These are phyloP conservation scores for Carollia perspicillata DNA, from an alignment of 2,113 vertebrate species.

Conservation along the genomic window DNA sequence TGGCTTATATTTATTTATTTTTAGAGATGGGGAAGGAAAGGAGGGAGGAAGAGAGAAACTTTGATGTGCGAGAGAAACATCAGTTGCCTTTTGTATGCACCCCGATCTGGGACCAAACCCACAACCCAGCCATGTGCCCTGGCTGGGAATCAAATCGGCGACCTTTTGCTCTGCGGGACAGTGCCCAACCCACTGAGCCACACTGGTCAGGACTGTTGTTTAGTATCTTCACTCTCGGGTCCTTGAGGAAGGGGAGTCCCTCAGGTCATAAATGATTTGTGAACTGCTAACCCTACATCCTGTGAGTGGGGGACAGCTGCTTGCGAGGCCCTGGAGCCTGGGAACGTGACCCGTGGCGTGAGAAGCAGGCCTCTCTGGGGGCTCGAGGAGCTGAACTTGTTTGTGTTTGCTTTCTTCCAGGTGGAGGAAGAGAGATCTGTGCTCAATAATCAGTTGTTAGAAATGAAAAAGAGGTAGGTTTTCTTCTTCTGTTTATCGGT, in stretches of 20 bases:
- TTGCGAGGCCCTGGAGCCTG: too few relatives aligned
- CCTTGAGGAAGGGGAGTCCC: neutral
- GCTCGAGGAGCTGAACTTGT: conserved; percentile 2
- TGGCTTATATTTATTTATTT: too few relatives aligned
- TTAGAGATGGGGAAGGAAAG: neutral
- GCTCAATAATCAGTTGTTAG: conserved; percentile 92
- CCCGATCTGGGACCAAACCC: too few relatives aligned
- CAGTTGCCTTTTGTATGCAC: too few relatives aligned
- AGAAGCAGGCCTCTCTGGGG: neutral
- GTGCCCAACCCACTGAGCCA: too few relatives aligned
- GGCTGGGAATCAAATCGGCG: too few relatives aligned
- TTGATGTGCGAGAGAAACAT: neutral
- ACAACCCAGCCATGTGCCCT: too few relatives aligned
- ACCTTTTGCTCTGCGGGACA: too few relatives aligned
- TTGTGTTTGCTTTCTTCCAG: conserved; percentile 77
- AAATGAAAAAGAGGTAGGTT: conserved; percentile 94
- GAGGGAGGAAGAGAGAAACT: neutral
- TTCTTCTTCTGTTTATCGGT: neutral
- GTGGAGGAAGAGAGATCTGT: conserved; percentile 91
- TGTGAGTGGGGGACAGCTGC: neutral
- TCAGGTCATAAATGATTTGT: neutral
- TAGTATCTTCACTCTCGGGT: neutral
- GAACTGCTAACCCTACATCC: neutral
- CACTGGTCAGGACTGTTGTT: neutral
- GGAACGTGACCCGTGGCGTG: neutral